Percentiles rank a stretch among this genome's conserved stretches.
Conservation (phyloP, 1,140 invertebrate genomes). For the Heliconius hewitsoni region DNA sequence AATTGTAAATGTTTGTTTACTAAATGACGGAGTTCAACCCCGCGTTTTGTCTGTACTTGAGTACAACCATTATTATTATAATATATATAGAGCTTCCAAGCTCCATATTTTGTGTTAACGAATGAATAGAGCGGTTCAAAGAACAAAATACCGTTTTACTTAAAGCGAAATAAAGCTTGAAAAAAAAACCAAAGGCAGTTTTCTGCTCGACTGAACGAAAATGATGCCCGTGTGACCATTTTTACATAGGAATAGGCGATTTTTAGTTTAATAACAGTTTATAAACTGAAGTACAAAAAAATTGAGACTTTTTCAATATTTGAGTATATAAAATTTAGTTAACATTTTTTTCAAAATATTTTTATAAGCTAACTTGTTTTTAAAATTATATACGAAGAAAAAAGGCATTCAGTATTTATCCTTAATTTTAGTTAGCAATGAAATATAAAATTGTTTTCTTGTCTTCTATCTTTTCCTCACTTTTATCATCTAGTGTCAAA, state of each 20-base stretch:
- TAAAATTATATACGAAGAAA: too few relatives aligned
- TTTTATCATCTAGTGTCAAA: too few relatives aligned
- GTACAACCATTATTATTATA: background rate
- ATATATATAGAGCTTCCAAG: slow-evolving; percentile 9
- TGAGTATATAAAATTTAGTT: too few relatives aligned
- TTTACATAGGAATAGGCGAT: slow-evolving; percentile 23
- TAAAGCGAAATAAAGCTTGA: slow-evolving; percentile 56
- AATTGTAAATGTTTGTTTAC: too few relatives aligned
- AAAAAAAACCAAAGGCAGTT: slow-evolving; percentile 56
- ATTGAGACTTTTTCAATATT: too few relatives aligned
- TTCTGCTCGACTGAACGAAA: slow-evolving; percentile 70
- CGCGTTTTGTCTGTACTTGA: background rate
- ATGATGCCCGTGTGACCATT: slow-evolving; percentile 56
- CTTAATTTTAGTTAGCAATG: too few relatives aligned
- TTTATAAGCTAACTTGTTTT: too few relatives aligned
- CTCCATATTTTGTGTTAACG: slow-evolving; percentile 38
- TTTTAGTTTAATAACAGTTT: slow-evolving; percentile 12
- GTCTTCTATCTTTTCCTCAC: too few relatives aligned
- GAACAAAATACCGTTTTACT: slow-evolving; percentile 47
- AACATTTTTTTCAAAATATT: too few relatives aligned
- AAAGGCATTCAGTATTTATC: too few relatives aligned
- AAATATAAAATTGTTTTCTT: too few relatives aligned
- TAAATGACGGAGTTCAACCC: too few relatives aligned
- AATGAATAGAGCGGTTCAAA: slow-evolving; percentile 71
- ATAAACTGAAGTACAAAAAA: background rate